Base-by-base conservation (phyloP, 2,888 invertebrate species). In the Bruchidius siliquastri region DNA sequence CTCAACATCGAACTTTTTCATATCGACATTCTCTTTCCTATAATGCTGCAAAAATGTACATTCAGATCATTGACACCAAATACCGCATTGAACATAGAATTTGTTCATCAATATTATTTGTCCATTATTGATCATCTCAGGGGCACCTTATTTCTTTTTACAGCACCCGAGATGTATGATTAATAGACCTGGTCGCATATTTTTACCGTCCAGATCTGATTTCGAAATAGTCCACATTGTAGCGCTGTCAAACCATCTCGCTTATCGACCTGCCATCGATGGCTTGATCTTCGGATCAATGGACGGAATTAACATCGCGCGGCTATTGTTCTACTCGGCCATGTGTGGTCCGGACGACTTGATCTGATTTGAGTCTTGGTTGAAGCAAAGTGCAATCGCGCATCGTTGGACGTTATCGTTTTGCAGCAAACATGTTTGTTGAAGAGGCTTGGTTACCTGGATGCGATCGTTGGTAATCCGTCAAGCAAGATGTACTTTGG, bases 201-300 rank as follows among this genome's bases (percentile, higher is more conserved):
- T 81, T 80, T 81, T 78, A 79, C 81, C 74, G 81, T 78, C 80
- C 75, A 79, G 80, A 81, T 81, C 81, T 79, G 80, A 79, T 81
- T 80, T 80, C 80, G 78, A 79, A 80, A 81, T 81, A 80, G 81
- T 82, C 80, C 79, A 82, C 82, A 82, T 80, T 80, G 81, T 80
- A 73, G 77, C 75, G 77, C 81, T 82, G 83, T 82, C 82, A 82
- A 77, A 78, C 79, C 76, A 80, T 78, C 77, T 78, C 76, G 79
- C 79, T 81, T 84, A 83, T 84, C 83, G 80, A 80, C 80, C 80
- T 80, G 82, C 81, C 78, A 84, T 84, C 84, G 82, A 82, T 81
- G 82, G 82, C 83, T 83, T 81, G 81, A 83, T 83, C 81, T 77
- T 49, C 6, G 77, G 76, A 76, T 80, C 80, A 79, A 75, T 72